Conservation (phyloP, 1,140 invertebrate species). For the Pseudomyrmex pallidus region DNA sequence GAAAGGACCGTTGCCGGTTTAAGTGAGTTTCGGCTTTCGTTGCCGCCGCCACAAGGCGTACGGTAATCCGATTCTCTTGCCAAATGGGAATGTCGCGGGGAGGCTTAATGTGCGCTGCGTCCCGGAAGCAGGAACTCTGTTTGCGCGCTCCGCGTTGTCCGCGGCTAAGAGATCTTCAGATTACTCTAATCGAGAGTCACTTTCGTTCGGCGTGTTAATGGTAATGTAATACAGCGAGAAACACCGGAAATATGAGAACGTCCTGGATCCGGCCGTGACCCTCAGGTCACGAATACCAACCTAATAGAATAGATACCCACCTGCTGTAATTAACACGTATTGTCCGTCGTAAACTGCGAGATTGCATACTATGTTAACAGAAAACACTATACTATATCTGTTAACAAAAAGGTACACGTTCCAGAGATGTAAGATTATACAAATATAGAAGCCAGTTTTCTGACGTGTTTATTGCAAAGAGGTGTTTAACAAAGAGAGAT, state of each 20-base stretch:
- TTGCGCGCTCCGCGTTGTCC: slow-evolving; percentile 47
- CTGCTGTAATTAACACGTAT: slow-evolving; percentile 23
- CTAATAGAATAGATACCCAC: slow-evolving; percentile 9
- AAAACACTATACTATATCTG: too few relatives aligned
- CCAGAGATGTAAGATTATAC: too few relatives aligned
- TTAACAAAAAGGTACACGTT: neutral
- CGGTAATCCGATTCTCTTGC: slow-evolving; percentile 60
- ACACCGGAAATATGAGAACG: slow-evolving; percentile 44
- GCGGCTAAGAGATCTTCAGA: slow-evolving; percentile 52
- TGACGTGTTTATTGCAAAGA: too few relatives aligned
- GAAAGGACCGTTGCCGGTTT: slow-evolving; percentile 28
- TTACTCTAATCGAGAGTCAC: slow-evolving; percentile 59
- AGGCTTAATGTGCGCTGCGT: slow-evolving; percentile 48
- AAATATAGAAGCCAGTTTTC: too few relatives aligned
- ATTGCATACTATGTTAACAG: neutral
- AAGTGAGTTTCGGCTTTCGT: slow-evolving; percentile 65
- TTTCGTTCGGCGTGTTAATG: slow-evolving; percentile 53
- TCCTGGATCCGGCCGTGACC: slow-evolving; percentile 4
- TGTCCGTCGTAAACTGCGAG: neutral
- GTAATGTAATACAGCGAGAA: slow-evolving; percentile 51
- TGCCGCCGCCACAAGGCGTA: slow-evolving; percentile 50
- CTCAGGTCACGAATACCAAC: slow-evolving; percentile 33
- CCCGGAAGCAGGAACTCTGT: slow-evolving; percentile 54
- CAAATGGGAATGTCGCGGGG: slow-evolving; percentile 61
- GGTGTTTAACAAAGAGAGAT: too few relatives aligned